Evolutionary conservation across 1,140 invertebrate species (phyloP).

Genomic region (Platyscapa corneri): DNA sequence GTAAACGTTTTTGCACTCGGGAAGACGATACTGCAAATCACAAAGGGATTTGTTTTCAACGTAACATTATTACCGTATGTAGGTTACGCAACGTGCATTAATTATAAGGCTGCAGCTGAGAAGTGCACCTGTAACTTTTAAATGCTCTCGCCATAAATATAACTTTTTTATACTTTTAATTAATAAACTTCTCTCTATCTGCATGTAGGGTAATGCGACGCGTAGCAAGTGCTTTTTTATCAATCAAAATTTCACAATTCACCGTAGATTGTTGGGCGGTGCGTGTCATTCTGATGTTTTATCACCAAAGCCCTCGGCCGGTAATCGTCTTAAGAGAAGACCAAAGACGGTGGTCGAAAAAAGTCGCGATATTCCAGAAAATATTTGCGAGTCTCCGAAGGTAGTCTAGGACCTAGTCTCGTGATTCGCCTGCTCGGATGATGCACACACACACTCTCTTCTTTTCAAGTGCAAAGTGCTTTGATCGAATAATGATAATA

Average conservation of each 20-base stretch:
- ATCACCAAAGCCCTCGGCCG: too few relatives aligned
- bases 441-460: not conserved
- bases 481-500: not conserved
- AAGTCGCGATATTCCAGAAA: too few relatives aligned
- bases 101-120: conserved; percentile 33
- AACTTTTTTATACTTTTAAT: conserved; percentile 10
- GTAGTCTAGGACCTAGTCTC: too few relatives aligned
- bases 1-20: not conserved
- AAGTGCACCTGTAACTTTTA: conserved; percentile 36
- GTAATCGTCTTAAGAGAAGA: too few relatives aligned
- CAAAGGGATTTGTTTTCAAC: conserved; percentile 28
- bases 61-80: conserved; percentile 16
- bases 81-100: conserved; percentile 29
- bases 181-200: not conserved
- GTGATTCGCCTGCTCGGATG: too few relatives aligned
- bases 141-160: conserved; percentile 10
- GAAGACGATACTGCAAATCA: not conserved
- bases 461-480: not conserved
- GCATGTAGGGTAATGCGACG: too few relatives aligned
- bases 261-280: too few relatives aligned
- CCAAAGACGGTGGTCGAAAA: too few relatives aligned
- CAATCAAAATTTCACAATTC: too few relatives aligned
- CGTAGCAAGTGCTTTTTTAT: too few relatives aligned
- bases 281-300: too few relatives aligned
- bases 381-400: too few relatives aligned